These are phyloP conservation scores for Peromyscus maniculatus DNA, from an alignment of 2,113 vertebrate genomes.

Conservation along the genomic window DNA sequence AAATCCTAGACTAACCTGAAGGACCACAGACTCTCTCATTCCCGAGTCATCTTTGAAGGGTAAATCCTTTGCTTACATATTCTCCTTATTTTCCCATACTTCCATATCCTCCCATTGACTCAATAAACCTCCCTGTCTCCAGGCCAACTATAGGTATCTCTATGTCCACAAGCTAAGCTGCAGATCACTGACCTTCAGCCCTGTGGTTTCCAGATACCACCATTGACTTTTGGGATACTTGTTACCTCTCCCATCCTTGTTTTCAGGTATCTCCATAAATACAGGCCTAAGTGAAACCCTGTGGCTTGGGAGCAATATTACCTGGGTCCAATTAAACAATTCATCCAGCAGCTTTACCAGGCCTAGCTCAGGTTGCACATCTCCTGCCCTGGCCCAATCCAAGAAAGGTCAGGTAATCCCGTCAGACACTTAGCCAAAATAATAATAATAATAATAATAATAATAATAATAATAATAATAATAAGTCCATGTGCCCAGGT, in stretches of 20 bases:
- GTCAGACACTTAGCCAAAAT: background rate
- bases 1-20: background rate
- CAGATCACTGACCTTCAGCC: background rate
- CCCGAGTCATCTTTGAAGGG: background rate
- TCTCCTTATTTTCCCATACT: background rate
- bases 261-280: background rate
- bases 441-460: too few relatives aligned
- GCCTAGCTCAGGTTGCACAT: background rate
- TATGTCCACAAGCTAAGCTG: background rate
- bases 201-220: background rate
- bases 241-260: background rate
- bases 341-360: background rate
- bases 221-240: background rate
- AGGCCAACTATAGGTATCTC: background rate
- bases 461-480: too few relatives aligned
- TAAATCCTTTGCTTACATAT: background rate
- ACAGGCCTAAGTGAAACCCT: background rate
- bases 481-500: background rate
- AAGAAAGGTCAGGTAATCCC: background rate
- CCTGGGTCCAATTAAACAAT: too few relatives aligned
- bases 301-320: fast-evolving
- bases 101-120: background rate
- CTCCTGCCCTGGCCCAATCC: too few relatives aligned
- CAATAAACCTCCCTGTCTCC: background rate
- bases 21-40: background rate